Evolutionary conservation across 2,888 invertebrate genomes (phyloP), one percentile per base, ranked within the genome.

Genomic region (Cryptocheilus praepositus): DNA sequence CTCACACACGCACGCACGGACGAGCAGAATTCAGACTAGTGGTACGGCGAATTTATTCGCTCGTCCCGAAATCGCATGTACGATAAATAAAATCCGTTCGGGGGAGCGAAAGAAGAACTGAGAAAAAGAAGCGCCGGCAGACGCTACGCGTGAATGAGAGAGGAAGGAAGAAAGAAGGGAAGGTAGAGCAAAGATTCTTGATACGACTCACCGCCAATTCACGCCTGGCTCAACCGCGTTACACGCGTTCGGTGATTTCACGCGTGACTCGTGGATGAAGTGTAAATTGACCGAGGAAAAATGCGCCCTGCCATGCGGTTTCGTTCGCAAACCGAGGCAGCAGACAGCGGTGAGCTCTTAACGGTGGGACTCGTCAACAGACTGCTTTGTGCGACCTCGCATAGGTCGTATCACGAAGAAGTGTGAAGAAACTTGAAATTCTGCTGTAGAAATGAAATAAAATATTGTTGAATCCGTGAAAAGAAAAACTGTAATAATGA

Each of bases 11-110:
- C n/a, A 8, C 46, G 25, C 51, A 16, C 13, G 55, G 18, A 36
- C 51, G 4, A 7, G 8, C 36, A 11, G 36, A 36, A 11, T 11
- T 36, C 36, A 36, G 36, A 62, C 59, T 59, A 58, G 71, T 56
- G 79, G 15, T 79, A 71, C 71, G 73, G 75, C 74, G 81, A 81
- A 85, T 86, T 86, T 85, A 85, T 84, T 85, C 72, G 54, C 19
- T 55, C 61, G 61, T 61, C 59, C 67, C 62, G 58, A 44, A 70
- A 68, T 73, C 74, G 68, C 59, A 67, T 61, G 57, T 66, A 66
- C 76, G 76, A 80, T 80, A 79, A 81, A 82, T 78, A 78, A 79
- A 76, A 79, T 81, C 61, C 68, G n/a, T 52, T 49, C 46, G 51
- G 44, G 57, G 58, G 52, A n/a, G 21, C 3, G 19, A 19, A 3